Evolutionary conservation across 2,113 vertebrate species (phyloP), one percentile per base, ranked within the genome.

Genomic region (Argyrosomus japonicus): DNA sequence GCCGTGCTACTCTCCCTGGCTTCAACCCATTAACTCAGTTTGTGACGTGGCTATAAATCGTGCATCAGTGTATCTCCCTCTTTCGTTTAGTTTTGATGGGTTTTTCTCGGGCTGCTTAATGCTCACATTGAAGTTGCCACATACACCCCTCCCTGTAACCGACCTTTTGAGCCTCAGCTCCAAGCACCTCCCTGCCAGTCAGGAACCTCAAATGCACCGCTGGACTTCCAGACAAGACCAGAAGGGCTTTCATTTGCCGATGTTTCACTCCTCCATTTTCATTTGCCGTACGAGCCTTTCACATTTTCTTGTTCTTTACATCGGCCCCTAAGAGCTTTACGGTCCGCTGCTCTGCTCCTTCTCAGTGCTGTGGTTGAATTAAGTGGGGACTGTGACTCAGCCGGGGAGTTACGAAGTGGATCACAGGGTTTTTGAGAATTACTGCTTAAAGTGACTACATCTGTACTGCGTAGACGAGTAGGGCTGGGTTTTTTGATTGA

Each of bases 231-330:
- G 67, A 69, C 76, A 68, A 47, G 54, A 67, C 62, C 63, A 54
- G 77, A 62, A 53, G 72, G 70, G 50, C 71, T 83, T 89, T 87
- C 78, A 84, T 87, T 84, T 87, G 71, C 36, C 1, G 1, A 43
- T 8, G 47, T 75, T 77, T 77, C 65, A 29, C 32, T 57, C 9
- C 58, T 79, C 68, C 53, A 63, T 82, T 82, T 88, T 83, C 51
- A 80, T 74, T 85, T 83, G 62, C 54, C 17, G 9, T 43, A 73
- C 50, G 6, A 61, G 68, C 48, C 27, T 72, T 85, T 85, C 77
- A 56, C 64, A 85, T 79, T 84, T 79, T 83, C 64, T 77, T 82
- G 57, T 81, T 76, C 74, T 51, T 82, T 82, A 77, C 75, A 79
- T 86, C 79, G 23, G 63, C 83, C 65, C 87, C 73, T 76, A 43